Conservation (phyloP, 2,888 invertebrate species). For the Dynastes hyllus region DNA sequence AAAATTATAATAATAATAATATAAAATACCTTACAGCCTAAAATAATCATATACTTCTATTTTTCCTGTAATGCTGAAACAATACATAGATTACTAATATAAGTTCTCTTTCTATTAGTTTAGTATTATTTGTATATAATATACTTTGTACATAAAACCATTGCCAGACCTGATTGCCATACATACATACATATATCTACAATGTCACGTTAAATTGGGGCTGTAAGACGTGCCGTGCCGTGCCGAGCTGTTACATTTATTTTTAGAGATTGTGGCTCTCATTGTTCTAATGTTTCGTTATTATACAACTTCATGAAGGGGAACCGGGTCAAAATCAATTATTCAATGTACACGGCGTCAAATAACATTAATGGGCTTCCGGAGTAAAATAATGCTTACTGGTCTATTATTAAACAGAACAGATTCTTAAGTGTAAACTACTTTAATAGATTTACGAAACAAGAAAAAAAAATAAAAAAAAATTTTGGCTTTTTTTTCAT, state of each 20-base stretch:
- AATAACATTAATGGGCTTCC: constrained; percentile 17
- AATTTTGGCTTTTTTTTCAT: no score
- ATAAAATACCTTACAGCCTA: no score
- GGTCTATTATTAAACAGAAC: not conserved
- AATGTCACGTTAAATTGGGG: constrained; percentile 19
- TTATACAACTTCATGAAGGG: constrained; percentile 23
- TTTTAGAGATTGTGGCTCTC: constrained; percentile 1
- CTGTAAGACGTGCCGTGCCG: constrained; percentile 15
- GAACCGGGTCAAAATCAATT: constrained; percentile 33
- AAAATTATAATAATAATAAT: no score
- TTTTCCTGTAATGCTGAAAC: no score
- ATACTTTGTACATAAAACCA: not conserved
- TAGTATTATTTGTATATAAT: no score
- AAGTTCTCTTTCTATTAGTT: no score
- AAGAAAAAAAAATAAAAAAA: no score
- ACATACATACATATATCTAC: constrained; percentile 8
- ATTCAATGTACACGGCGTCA: constrained; percentile 12
- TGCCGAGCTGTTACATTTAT: constrained; percentile 6
- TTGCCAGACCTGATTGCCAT: not conserved
- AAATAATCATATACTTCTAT: no score
- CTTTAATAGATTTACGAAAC: no score
- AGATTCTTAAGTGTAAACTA: no score
- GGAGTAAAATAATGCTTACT: not conserved
- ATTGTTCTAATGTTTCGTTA: constrained; percentile 21
- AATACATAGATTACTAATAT: no score